These are phyloP conservation scores for Pogona vitticeps DNA, from an alignment of 2,113 vertebrate species.

Conservation along the genomic window DNA sequence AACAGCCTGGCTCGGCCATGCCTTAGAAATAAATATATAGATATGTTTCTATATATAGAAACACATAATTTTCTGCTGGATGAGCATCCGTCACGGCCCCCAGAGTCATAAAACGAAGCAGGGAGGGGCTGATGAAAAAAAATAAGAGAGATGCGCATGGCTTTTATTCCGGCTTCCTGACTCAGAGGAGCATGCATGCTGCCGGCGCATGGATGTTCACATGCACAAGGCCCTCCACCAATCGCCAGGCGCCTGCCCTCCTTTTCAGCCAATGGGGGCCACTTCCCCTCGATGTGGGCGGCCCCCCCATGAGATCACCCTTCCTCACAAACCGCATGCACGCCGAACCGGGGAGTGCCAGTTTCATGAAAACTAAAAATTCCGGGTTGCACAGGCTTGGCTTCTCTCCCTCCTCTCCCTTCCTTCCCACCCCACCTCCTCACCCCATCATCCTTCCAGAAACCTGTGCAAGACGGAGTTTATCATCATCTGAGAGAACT, in stretches of 20 bases:
- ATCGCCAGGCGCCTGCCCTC: background rate
- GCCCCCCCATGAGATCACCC: background rate
- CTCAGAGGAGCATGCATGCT: background rate
- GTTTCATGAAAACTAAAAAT: background rate
- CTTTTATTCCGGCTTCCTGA: background rate
- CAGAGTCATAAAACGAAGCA: too few species aligned
- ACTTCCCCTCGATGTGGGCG: background rate
- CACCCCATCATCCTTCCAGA: background rate
- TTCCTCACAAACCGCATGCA: background rate
- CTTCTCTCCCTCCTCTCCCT: background rate
- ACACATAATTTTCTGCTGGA: too few species aligned
- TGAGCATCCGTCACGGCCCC: too few species aligned
- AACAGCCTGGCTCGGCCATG: too few species aligned
- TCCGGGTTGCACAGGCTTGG: background rate
- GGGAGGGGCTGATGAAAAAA: too few species aligned
- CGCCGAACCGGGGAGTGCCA: background rate
- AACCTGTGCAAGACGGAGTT: too few species aligned
- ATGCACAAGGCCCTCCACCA: background rate
- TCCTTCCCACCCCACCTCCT: too few species aligned
- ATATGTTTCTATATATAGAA: too few species aligned
- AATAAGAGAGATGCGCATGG: too few species aligned
- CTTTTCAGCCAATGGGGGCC: background rate
- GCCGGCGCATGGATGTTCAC: background rate
- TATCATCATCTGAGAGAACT: too few species aligned
- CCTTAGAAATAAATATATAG: too few species aligned